Base-by-base conservation (phyloP, 2,113 vertebrate species). In the Butastur rufipennis region DNA sequence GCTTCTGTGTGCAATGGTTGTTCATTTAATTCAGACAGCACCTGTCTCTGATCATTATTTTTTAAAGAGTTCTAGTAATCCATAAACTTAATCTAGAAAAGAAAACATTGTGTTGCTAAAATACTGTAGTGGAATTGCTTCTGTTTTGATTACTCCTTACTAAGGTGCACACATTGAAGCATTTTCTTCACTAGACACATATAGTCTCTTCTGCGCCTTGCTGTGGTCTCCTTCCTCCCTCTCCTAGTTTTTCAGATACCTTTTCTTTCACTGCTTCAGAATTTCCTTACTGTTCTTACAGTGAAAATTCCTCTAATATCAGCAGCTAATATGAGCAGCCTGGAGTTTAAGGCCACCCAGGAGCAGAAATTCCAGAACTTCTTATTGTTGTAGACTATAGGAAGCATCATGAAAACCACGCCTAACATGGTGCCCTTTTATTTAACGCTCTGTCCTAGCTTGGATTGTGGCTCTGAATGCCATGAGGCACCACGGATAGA, bases 11-110 rank as follows among this genome's bases (percentile, higher is more conserved):
- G 84, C 81, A 90, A 17, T 47, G 43, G 43, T 70, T 94, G 86
- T 87, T 95, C 77, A 66, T 94, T 91, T 93, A 85, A 87, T 82
- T 89, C 86, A 96, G 84, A 77, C 61, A 94, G 70, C 94, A 95
- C 77, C 70, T 94, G 86, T 81, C 62, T 94, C 86, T 87, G 86
- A 94, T 91, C 73, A 79, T 96, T 89, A 86, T 84, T 95, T 95
- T 96, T 95, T 75, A 32, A 72, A 74, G 79, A 68, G 19, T 93
- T 93, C 70, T 75, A 66, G 81, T 82, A 93, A 91, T 88, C 81
- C 16, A 67, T 88, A 95, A 93, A 91, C 47, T 82, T 91, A 82
- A 85, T 85, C 73, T 75, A 73, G 77, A 85, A 82, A 86, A 75
- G 36, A 67, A 95, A 92, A 85, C 0, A 0, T 71, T 42, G 36